Evolutionary conservation across 2,888 invertebrate genomes (phyloP), one percentile per base, ranked within the genome.

Genomic region (Bruchidius siliquastri): DNA sequence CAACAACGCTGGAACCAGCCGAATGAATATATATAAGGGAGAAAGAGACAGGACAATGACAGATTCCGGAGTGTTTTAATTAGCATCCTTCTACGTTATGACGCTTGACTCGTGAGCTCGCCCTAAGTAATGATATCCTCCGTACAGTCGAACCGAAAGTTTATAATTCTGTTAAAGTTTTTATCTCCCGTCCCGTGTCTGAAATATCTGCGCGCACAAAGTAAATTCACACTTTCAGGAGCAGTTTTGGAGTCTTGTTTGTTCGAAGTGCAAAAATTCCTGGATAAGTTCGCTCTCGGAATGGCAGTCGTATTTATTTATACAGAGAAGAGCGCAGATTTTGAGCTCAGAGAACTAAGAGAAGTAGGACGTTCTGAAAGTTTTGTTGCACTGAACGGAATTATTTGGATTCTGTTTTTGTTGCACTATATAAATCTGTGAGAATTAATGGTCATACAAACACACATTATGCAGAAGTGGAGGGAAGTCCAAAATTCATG

Each of bases 71-170:
- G 75, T 78, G 77, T 81, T 81, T 82, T 82, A 81, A 82, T 82
- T 82, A 82, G 80, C 76, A 79, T 80, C 81, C 80, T 81, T 81
- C 81, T 81, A 80, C 81, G 78, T 81, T 81, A 81, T 77, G 76
- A 76, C 71, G 70, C 75, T 68, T 21, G 13, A 49, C 49, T 49
- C 49, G 49, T 49, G 10, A 13, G 49, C 49, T 49, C 49, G 49
- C 77, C 77, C 78, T 76, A 79, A 78, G 79, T 78, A 78, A 79
- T 80, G 78, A 77, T 79, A 79, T 76, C 49, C 18, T 49, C 77
- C 76, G 79, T 80, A 79, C 79, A 79, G 78, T 77, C 78, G 77
- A 78, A 76, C 74, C 78, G 72, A 79, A 78, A 77, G 78, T 80
- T 79, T 76, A 73, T 78, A 78, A 79, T 80, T 79, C 78, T 77